phyloP scores from a whole-genome alignment of 2,888 invertebrate genomes.

The Tubulanus polymorphus region DNA sequence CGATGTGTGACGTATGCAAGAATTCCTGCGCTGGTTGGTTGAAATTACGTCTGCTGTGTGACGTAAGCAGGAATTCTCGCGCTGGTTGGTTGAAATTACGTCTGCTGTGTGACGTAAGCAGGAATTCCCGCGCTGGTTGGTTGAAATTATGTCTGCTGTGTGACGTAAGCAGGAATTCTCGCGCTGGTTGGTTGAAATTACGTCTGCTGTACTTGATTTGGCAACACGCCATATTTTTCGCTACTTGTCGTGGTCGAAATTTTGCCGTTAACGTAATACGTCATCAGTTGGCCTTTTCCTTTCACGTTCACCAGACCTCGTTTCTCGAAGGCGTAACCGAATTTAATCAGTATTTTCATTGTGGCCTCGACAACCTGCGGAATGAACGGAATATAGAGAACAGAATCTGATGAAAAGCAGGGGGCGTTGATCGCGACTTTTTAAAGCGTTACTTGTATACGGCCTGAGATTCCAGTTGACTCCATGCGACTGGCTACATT shows the following conservation, averaged over 20 bases:
- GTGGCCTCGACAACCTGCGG: constrained; percentile 91
- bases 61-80: too few species aligned
- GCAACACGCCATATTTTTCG: background rate
- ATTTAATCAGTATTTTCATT: constrained; percentile 78
- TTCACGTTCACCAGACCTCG: constrained; percentile 93
- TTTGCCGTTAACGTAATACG: constrained; percentile 75
- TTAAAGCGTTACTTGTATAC: constrained; percentile 57
- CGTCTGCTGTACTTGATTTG: background rate
- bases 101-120: too few species aligned
- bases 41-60: too few species aligned
- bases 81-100: too few species aligned
- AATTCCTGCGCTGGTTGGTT: too few species aligned
- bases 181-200: too few species aligned
- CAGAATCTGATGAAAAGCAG: background rate
- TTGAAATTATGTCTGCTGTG: too few species aligned
- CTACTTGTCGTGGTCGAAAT: background rate
- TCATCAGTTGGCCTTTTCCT: constrained; percentile 94
- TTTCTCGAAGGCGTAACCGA: constrained; percentile 90
- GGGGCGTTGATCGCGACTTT: background rate
- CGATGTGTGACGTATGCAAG: too few species aligned
- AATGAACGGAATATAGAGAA: constrained; percentile 44
- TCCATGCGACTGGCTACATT: constrained; percentile 98
- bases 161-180: too few species aligned
- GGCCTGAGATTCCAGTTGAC: constrained; percentile 84
- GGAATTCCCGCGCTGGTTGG: too few species aligned